phyloP scores from a whole-genome alignment of 2,113 vertebrate species.

The Micronycteris hirsuta region DNA sequence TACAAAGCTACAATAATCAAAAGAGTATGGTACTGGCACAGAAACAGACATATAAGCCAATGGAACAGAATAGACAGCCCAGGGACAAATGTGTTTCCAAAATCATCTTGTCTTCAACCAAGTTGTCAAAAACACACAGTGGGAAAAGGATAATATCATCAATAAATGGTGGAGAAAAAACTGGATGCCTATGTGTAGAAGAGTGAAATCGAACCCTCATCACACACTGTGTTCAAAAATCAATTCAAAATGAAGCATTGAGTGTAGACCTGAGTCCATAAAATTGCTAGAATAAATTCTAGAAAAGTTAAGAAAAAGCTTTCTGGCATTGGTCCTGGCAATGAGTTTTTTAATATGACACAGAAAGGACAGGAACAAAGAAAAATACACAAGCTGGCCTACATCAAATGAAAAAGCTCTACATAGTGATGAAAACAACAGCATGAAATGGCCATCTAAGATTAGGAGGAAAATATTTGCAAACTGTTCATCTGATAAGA shows the following conservation, averaged over 20 bases:
- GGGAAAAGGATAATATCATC: background rate
- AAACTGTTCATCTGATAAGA: background rate
- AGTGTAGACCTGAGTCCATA: background rate
- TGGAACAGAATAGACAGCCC: too few relatives aligned
- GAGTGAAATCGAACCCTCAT: background rate
- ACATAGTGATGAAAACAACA: background rate
- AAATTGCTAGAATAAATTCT: background rate
- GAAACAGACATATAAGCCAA: too few relatives aligned
- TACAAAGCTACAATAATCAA: too few relatives aligned
- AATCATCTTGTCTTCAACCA: background rate
- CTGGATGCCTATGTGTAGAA: background rate
- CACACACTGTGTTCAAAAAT: too few relatives aligned
- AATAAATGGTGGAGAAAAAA: background rate
- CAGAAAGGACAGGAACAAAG: background rate
- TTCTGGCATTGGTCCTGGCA: background rate
- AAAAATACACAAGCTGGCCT: background rate
- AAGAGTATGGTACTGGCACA: too few relatives aligned
- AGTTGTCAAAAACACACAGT: background rate
- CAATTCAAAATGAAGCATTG: background rate
- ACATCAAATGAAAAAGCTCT: background rate
- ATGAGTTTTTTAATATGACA: background rate
- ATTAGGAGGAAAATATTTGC: background rate
- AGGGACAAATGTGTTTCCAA: background rate
- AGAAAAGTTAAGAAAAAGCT: background rate
- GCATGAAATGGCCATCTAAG: background rate